Evolutionary conservation across 2,113 vertebrate species (phyloP).

Genomic region (Dicentrarchus labrax): DNA sequence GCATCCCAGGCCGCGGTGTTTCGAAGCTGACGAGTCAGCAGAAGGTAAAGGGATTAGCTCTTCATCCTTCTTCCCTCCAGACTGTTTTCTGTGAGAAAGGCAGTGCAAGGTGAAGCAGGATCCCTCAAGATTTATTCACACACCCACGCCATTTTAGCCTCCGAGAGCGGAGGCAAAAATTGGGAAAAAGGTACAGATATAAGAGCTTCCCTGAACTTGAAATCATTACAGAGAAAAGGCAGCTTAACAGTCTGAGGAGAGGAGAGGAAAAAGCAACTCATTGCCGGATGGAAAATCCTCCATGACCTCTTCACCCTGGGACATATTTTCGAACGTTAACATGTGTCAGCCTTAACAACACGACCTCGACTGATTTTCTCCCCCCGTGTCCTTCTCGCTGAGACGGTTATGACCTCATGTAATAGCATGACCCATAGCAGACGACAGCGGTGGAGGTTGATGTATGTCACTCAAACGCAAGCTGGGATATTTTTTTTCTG

Average conservation of each 20-base stretch:
- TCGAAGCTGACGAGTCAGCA: slow-evolving; percentile 42
- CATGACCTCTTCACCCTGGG: slow-evolving; percentile 9
- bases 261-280: slow-evolving; percentile 24
- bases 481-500: neutral
- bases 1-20: slow-evolving; percentile 5
- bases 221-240: neutral
- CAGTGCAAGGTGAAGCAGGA: slow-evolving; percentile 9
- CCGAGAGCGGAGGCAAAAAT: neutral
- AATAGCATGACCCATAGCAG: slow-evolving; percentile 7
- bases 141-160: neutral
- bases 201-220: slow-evolving; percentile 1
- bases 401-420: slow-evolving; percentile 39
- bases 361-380: slow-evolving; percentile 19
- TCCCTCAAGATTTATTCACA: slow-evolving; percentile 42
- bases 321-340: slow-evolving; percentile 30
- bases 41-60: slow-evolving; percentile 56
- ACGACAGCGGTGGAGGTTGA: neutral
- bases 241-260: slow-evolving; percentile 6
- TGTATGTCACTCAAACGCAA: slow-evolving; percentile 2
- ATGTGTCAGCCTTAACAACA: slow-evolving; percentile 38
- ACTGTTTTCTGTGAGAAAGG: slow-evolving; percentile 14
- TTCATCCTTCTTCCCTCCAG: slow-evolving; percentile 27
- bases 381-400: neutral
- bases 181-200: slow-evolving; percentile 1
- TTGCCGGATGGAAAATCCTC: slow-evolving; percentile 21